These are phyloP conservation scores for Elysia chlorotica DNA, from an alignment of 1,140 invertebrate genomes.

Conservation along the genomic window DNA sequence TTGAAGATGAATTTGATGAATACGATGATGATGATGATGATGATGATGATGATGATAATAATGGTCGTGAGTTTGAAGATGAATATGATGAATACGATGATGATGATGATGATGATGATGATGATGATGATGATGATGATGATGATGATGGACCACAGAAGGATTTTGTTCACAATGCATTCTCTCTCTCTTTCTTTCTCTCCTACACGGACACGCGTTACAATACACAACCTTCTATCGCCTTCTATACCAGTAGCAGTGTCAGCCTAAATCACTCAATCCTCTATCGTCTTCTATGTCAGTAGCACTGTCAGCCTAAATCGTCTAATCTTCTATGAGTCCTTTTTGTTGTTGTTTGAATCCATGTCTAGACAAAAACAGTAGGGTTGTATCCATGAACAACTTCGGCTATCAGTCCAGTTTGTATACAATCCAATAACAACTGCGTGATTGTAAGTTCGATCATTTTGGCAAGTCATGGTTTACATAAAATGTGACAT, in stretches of 20 bases:
- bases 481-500: too few relatives aligned
- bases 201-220: neutral
- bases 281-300: too few relatives aligned
- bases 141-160: neutral
- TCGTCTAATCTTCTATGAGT: neutral
- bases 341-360: too few relatives aligned
- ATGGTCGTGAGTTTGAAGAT: neutral
- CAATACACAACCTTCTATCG: neutral
- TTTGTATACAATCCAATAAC: too few relatives aligned
- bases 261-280: neutral
- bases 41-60: slow-evolving; percentile 8
- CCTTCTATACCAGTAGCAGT: neutral
- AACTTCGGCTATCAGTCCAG: too few relatives aligned
- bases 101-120: slow-evolving; percentile 9
- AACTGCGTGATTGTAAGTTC: too few relatives aligned
- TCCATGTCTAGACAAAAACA: too few relatives aligned
- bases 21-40: neutral
- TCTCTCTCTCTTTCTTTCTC: neutral
- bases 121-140: neutral
- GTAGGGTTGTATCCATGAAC: too few relatives aligned
- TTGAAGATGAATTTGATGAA: slow-evolving; percentile 4
- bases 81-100: slow-evolving; percentile 1
- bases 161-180: neutral
- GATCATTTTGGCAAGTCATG: too few relatives aligned
- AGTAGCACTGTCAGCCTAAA: neutral